Percentiles rank a stretch among this genome's conserved stretches.
Evolutionary conservation across 2,113 vertebrate species (phyloP).

Genomic region (Bambusicola thoracicus): DNA sequence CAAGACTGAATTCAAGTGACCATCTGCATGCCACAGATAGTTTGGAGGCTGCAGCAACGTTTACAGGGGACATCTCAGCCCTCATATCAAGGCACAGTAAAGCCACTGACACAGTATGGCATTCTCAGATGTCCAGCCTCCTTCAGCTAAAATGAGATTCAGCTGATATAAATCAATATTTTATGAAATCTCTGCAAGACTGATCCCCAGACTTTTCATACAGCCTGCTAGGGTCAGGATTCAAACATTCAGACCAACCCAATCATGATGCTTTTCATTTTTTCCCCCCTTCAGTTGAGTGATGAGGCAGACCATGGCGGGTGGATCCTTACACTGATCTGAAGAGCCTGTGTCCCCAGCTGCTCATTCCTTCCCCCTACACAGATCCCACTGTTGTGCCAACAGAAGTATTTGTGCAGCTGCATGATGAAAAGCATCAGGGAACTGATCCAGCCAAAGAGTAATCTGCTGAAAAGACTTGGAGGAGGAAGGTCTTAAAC

Average conservation of each 20-base stretch:
- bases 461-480: conserved; percentile 22
- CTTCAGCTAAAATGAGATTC: not conserved
- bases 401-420: conserved; percentile 52
- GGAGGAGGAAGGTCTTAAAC: not conserved
- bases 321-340: not conserved
- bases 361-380: conserved; percentile 30
- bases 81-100: not conserved
- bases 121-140: not conserved
- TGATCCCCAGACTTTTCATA: not conserved
- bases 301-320: not conserved
- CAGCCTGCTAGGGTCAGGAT: not conserved
- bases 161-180: not conserved
- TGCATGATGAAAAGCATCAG: conserved; percentile 38
- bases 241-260: not conserved
- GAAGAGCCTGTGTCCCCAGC: not conserved
- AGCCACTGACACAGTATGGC: not conserved
- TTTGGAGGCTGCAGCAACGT: not conserved
- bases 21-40: not conserved
- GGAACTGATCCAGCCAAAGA: conserved; percentile 45
- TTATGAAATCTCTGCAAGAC: not conserved
- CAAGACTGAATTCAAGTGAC: not conserved
- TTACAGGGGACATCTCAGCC: not conserved
- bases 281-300: not conserved
- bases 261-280: not conserved
- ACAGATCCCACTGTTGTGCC: conserved; percentile 23